phyloP scores from a whole-genome alignment of 2,113 vertebrate species.

The Carassius auratus region DNA sequence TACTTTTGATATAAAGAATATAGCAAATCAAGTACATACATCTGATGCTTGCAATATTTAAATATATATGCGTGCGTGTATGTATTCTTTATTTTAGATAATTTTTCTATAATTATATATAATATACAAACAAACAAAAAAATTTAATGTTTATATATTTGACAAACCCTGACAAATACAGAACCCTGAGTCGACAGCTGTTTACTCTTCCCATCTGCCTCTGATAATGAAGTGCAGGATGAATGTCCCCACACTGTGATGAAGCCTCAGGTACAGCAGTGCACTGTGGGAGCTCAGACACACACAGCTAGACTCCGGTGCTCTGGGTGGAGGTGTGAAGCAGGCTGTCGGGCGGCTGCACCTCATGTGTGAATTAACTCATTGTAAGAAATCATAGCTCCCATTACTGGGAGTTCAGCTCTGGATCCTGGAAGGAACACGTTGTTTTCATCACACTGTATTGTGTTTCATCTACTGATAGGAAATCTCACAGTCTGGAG shows the following conservation, averaged over 20 bases:
- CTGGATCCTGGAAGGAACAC: background rate
- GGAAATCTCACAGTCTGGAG: constrained; percentile 10
- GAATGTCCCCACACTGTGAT: background rate
- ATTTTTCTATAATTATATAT: no score
- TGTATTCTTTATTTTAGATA: no score
- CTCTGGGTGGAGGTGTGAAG: constrained; percentile 6
- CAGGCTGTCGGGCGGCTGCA: background rate
- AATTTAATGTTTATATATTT: background rate
- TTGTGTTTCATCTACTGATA: constrained; percentile 7
- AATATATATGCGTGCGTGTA: no score
- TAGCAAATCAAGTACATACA: no score
- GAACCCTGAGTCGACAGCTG: background rate
- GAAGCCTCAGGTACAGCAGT: background rate
- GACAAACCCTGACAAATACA: background rate
- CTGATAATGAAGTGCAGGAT: constrained; percentile 1
- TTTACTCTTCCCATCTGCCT: background rate
- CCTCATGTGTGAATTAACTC: constrained; percentile 41
- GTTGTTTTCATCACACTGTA: background rate
- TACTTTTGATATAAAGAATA: no score
- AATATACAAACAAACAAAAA: background rate
- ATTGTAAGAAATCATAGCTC: background rate
- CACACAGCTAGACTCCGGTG: background rate
- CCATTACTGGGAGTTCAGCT: constrained; percentile 21
- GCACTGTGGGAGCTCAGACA: background rate
- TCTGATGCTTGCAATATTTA: no score